phyloP scores from a whole-genome alignment of 2,888 invertebrate genomes.

The Stegophylla sp. region DNA sequence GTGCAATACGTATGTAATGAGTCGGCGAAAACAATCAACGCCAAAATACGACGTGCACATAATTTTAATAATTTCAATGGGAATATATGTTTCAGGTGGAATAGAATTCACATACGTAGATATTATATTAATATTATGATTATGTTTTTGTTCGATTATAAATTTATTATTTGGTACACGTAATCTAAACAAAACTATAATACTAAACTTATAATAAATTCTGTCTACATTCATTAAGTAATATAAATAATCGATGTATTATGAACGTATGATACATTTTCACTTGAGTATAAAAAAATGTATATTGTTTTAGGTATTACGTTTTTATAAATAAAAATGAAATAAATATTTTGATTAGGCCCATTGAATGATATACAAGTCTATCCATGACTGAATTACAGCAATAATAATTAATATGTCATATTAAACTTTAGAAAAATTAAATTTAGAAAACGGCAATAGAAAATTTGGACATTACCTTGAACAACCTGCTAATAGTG shows the following conservation, averaged over 20 bases:
- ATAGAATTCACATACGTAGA: background rate
- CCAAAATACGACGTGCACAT: background rate
- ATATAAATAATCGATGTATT: no score
- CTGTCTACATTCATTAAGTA: no score
- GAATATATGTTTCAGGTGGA: background rate
- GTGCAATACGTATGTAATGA: background rate
- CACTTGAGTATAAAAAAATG: background rate
- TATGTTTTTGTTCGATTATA: no score
- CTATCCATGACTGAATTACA: background rate
- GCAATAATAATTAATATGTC: background rate
- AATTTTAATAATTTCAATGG: slow-evolving; percentile 26
- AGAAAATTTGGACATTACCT: background rate
- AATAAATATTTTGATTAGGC: background rate
- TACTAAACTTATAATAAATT: no score
- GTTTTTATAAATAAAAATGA: background rate
- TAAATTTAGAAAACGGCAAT: slow-evolving; percentile 20
- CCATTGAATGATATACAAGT: background rate
- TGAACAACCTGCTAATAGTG: slow-evolving; percentile 7
- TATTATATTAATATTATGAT: no score
- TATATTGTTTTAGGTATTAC: background rate
- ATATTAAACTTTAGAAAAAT: background rate
- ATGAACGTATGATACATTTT: no score
- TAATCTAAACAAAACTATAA: no score
- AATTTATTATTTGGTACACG: no score
- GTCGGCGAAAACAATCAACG: background rate